Percentiles rank a stretch among this genome's conserved stretches.
These are phyloP conservation scores for Drosophila varians DNA, from an alignment of 1,140 invertebrate genomes.

Conservation along the genomic window DNA sequence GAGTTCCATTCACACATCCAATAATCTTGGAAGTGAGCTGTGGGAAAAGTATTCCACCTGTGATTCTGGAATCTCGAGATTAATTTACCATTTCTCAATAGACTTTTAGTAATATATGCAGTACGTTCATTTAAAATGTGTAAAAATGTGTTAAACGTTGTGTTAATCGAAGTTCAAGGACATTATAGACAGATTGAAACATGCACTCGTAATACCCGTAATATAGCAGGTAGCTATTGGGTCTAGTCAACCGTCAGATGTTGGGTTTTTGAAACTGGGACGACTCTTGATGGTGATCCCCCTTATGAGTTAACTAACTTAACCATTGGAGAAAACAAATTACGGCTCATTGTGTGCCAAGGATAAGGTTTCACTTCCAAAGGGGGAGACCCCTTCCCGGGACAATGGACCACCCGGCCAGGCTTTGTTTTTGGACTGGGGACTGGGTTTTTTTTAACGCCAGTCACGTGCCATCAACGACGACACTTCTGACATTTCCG, in stretches of 20 bases:
- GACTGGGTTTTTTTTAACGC: conserved; percentile 44
- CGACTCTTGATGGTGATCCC: conserved; percentile 10
- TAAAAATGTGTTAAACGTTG: conserved; percentile 2
- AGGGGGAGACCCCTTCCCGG: conserved; percentile 11
- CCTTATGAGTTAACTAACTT: conserved; percentile 33
- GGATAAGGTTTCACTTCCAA: conserved; percentile 55
- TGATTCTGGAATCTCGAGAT: background rate
- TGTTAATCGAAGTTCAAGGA: conserved; percentile 7
- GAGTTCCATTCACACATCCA: background rate
- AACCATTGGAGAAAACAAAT: conserved; percentile 61
- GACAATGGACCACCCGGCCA: conserved; percentile 68
- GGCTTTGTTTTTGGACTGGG: conserved; percentile 37
- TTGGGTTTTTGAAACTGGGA: conserved; percentile 14
- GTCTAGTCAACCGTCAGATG: conserved; percentile 41
- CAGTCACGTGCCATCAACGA: conserved; percentile 77
- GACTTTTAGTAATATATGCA: conserved; percentile 10
- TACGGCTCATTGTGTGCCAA: conserved; percentile 65
- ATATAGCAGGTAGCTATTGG: conserved; percentile 33
- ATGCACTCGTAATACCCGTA: conserved; percentile 2
- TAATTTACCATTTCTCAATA: background rate
- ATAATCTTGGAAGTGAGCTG: too few species aligned
- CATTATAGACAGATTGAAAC: conserved; percentile 2
- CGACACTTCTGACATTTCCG: conserved; percentile 82
- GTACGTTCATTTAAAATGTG: conserved; percentile 7
- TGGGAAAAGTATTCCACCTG: too few species aligned